phyloP scores from a whole-genome alignment of 2,797 vertebrate species.

The Cyprinodon diabolis region DNA sequence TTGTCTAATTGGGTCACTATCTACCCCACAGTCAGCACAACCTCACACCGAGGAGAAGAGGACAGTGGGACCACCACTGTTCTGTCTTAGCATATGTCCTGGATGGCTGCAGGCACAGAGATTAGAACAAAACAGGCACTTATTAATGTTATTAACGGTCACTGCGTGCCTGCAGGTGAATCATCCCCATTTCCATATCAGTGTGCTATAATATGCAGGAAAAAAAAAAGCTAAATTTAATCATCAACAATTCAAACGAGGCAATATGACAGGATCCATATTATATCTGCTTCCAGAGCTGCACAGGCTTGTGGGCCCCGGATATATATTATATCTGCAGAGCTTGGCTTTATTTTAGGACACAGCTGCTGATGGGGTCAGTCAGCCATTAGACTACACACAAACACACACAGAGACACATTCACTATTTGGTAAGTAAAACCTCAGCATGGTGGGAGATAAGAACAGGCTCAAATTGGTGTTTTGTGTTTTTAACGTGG shows the following conservation, averaged over 20 bases:
- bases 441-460: slow-evolving; percentile 53
- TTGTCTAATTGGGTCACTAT: slow-evolving; percentile 76
- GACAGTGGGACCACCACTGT: slow-evolving; percentile 64
- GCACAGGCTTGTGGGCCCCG: slow-evolving; percentile 35
- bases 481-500: slow-evolving; percentile 71
- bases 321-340: slow-evolving; percentile 32
- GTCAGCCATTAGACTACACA: slow-evolving; percentile 49
- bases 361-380: slow-evolving; percentile 62
- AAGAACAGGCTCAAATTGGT: slow-evolving; percentile 62
- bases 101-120: slow-evolving; percentile 43
- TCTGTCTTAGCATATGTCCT: slow-evolving; percentile 66
- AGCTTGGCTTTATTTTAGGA: slow-evolving; percentile 59
- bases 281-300: slow-evolving; percentile 34
- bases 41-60: slow-evolving; percentile 33
- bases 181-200: slow-evolving; percentile 43
- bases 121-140: slow-evolving; percentile 65
- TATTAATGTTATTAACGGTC: slow-evolving; percentile 69
- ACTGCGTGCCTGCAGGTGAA: slow-evolving; percentile 64
- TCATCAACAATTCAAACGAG: slow-evolving; percentile 37
- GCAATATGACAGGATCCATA: slow-evolving; percentile 15
- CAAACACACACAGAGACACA: slow-evolving; percentile 20
- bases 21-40: slow-evolving; percentile 71
- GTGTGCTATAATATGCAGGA: slow-evolving; percentile 42
- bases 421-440: slow-evolving; percentile 37
- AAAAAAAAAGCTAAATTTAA: slow-evolving; percentile 33